Evolutionary conservation across 2,888 invertebrate species (phyloP).

Genomic region (Lampropteryx suffumata): DNA sequence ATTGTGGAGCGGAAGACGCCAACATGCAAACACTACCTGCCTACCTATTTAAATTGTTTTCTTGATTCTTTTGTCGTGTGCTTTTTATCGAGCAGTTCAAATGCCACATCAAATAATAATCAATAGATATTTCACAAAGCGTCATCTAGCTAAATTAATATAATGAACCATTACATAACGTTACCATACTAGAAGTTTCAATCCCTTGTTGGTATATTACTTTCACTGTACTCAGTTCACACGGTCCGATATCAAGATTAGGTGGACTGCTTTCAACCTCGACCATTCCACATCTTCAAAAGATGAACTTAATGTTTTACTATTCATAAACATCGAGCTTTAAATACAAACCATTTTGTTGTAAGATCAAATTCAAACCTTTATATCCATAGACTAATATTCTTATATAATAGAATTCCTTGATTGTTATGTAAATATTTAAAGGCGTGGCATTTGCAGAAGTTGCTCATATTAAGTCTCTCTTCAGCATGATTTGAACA

Average conservation of each 20-base stretch:
- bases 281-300: conserved; percentile 31
- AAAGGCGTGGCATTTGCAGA: neutral
- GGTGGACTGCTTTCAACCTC: conserved; percentile 60
- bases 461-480: neutral
- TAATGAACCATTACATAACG: conserved; percentile 33
- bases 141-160: neutral
- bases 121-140: too few species aligned
- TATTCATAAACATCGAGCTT: too few species aligned
- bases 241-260: conserved; percentile 50
- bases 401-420: conserved; percentile 22
- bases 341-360: too few species aligned
- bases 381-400: too few species aligned
- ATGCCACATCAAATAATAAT: too few species aligned
- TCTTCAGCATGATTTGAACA: too few species aligned
- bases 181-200: conserved; percentile 28
- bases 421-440: conserved; percentile 22
- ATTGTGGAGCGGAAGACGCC: conserved; percentile 25
- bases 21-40: conserved; percentile 13
- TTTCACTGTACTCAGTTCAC: conserved; percentile 67
- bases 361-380: conserved; percentile 25
- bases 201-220: conserved; percentile 51
- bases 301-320: neutral
- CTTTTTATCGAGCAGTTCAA: too few species aligned
- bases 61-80: conserved; percentile 14
- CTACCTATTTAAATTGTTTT: neutral